Evolutionary conservation across 2,797 vertebrate species (phyloP).

Genomic region (Peromyscus attwateri): DNA sequence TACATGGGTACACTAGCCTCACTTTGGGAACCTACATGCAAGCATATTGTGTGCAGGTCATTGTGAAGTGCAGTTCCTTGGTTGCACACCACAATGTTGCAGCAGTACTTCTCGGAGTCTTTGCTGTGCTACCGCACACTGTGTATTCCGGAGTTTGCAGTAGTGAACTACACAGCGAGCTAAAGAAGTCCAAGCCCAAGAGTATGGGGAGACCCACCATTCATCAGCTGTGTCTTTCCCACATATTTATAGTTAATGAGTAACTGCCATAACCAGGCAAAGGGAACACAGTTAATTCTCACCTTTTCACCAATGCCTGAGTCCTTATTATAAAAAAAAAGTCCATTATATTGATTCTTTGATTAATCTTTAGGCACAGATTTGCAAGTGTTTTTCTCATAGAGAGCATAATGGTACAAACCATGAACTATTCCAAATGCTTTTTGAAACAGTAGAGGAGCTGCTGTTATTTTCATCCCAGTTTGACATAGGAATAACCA

Average conservation of each 20-base stretch:
- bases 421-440: conserved; percentile 6
- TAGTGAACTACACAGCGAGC: not conserved
- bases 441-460: conserved; percentile 58
- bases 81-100: not conserved
- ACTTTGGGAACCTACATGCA: not conserved
- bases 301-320: conserved; percentile 19
- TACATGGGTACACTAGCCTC: no score
- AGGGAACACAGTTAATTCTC: conserved; percentile 54
- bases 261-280: conserved; percentile 27
- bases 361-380: conserved; percentile 64
- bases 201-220: not conserved
- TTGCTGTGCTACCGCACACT: not conserved
- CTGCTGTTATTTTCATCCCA: conserved; percentile 52
- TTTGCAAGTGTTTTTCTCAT: conserved; percentile 21
- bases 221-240: not conserved
- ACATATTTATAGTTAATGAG: conserved; percentile 49
- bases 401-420: conserved; percentile 54
- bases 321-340: conserved; percentile 64
- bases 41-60: not conserved
- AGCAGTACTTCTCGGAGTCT: not conserved
- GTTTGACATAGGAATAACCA: conserved; percentile 70
- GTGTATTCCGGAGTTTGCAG: not conserved
- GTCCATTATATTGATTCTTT: conserved; percentile 7
- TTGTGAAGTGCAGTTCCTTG: not conserved
- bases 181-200: not conserved